Evolutionary conservation across 2,797 vertebrate species (phyloP).

Genomic region (Anguilla anguilla): DNA sequence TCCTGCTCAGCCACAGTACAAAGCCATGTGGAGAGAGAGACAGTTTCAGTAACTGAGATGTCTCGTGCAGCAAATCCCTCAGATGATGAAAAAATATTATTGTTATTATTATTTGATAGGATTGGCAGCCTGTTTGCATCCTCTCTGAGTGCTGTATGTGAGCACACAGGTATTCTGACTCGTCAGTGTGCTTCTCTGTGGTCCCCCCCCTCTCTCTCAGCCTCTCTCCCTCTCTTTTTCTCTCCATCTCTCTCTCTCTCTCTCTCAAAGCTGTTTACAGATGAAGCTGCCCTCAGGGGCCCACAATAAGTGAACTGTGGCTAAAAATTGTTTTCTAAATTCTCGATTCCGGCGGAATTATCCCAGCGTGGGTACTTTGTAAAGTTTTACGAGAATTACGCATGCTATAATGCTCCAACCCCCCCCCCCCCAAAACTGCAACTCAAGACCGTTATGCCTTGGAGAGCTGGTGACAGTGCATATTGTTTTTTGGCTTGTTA

Average conservation of each 20-base stretch:
- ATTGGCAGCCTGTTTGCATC: background rate
- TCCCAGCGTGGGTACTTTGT: slow-evolving; percentile 10
- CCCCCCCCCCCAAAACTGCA: background rate
- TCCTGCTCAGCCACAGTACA: background rate
- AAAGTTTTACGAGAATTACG: background rate
- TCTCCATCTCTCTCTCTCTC: background rate
- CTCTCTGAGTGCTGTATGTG: background rate
- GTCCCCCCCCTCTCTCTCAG: too few relatives aligned
- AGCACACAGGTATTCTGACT: background rate
- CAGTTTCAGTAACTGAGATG: background rate
- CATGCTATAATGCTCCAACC: background rate
- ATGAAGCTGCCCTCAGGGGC: background rate
- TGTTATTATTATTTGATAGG: background rate
- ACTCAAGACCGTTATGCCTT: background rate
- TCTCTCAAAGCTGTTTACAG: background rate
- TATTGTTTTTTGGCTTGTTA: background rate
- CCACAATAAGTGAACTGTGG: background rate
- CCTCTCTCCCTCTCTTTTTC: too few relatives aligned
- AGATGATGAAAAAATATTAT: too few relatives aligned
- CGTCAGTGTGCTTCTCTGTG: background rate
- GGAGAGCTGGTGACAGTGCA: background rate
- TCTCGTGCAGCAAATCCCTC: background rate
- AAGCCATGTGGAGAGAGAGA: background rate
- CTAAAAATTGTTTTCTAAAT: background rate
- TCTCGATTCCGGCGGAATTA: background rate